Percentiles rank a stretch among this genome's conserved stretches.
phyloP scores from a whole-genome alignment of 1,140 invertebrate species.

The Pararge aegeria region DNA sequence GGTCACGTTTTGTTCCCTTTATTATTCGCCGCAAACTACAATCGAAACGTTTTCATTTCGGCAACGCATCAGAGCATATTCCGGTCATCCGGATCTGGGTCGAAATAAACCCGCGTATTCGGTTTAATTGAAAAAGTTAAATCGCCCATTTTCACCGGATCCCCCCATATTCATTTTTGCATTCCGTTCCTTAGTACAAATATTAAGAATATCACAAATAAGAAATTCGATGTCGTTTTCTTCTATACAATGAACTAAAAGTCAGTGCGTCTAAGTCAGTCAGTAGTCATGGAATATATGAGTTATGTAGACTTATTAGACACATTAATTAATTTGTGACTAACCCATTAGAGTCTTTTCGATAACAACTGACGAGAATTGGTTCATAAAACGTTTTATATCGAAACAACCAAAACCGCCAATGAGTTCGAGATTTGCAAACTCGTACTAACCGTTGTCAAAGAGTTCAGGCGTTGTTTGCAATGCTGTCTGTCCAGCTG shows the following conservation, averaged over 20 bases:
- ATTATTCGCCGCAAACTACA: conserved; percentile 42
- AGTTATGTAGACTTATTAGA: too few species aligned
- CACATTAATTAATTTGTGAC: too few species aligned
- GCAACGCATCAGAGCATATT: conserved; percentile 46
- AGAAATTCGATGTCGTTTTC: too few species aligned
- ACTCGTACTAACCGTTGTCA: background rate
- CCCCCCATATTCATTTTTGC: conserved; percentile 25
- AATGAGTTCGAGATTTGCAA: too few species aligned
- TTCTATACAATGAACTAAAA: too few species aligned
- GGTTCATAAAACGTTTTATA: too few species aligned
- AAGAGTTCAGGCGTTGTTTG: background rate
- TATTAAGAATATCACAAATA: too few species aligned
- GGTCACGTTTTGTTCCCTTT: conserved; percentile 38
- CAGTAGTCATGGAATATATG: too few species aligned
- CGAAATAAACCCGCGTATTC: conserved; percentile 46
- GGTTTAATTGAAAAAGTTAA: conserved; percentile 74
- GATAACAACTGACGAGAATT: too few species aligned
- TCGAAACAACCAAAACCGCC: too few species aligned
- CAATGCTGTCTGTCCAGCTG: background rate
- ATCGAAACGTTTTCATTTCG: conserved; percentile 53
- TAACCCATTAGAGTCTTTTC: too few species aligned
- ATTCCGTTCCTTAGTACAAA: background rate
- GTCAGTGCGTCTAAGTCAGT: too few species aligned
- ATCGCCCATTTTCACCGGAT: conserved; percentile 58
- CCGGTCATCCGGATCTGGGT: conserved; percentile 47